A percentile compares a stretch with the other conserved stretches of the same genome.
Evolutionary conservation across 2,797 vertebrate genomes (phyloP).

Genomic region (Lophotriccus pileatus): DNA sequence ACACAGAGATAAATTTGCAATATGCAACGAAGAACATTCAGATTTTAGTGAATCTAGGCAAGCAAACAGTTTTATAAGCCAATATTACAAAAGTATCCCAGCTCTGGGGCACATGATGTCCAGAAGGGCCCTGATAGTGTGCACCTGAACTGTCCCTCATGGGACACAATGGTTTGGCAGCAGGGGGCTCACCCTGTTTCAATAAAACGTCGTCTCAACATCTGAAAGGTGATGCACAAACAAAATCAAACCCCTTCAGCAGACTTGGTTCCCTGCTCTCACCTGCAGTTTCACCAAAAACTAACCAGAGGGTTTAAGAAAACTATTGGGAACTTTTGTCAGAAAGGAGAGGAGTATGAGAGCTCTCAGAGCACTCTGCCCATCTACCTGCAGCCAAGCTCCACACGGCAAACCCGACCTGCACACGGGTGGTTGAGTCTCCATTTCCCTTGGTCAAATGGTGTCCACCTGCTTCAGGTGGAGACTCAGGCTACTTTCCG

Average conservation of each 20-base stretch:
- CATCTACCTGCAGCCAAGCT: background rate
- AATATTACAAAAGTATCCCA: background rate
- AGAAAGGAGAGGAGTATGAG: background rate
- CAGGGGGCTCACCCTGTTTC: background rate
- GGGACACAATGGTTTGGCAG: background rate
- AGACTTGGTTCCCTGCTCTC: background rate
- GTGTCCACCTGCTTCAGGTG: background rate
- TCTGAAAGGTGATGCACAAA: background rate
- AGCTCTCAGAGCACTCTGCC: background rate
- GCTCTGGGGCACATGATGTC: background rate
- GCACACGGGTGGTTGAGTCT: rapidly evolving
- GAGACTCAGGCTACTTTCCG: background rate
- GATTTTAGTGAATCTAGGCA: background rate
- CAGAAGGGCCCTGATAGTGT: background rate
- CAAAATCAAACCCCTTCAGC: background rate
- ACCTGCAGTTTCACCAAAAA: background rate
- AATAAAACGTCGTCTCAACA: background rate
- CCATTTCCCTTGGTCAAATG: background rate
- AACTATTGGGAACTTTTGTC: background rate
- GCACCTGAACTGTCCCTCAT: background rate
- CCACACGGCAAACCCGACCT: background rate
- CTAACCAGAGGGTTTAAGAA: background rate
- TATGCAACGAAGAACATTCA: background rate
- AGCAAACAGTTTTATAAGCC: background rate
- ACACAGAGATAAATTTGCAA: background rate